These are phyloP conservation scores for Pachyramphus minor DNA, from an alignment of 2,113 vertebrate genomes.

Conservation along the genomic window DNA sequence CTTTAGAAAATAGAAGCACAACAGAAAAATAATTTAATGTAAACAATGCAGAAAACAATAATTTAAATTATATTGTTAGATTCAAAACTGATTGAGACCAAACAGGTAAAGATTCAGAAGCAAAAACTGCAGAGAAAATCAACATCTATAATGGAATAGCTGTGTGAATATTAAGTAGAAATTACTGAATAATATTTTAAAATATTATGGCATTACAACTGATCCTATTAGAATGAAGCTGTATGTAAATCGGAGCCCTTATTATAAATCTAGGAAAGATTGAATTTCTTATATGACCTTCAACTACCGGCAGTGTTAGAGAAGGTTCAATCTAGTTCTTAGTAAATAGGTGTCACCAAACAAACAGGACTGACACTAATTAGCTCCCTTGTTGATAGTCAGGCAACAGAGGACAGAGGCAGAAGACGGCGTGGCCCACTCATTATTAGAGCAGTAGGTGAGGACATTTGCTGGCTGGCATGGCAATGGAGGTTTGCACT, in stretches of 20 bases:
- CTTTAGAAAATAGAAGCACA: background rate
- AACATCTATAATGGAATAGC: background rate
- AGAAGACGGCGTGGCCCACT: background rate
- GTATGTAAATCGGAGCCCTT: background rate
- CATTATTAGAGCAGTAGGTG: background rate
- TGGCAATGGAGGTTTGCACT: background rate
- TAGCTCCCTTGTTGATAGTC: conserved; percentile 26
- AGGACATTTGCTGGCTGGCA: background rate
- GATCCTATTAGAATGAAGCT: background rate
- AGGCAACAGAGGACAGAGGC: background rate
- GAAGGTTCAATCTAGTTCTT: background rate
- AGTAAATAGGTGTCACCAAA: conserved; percentile 29
- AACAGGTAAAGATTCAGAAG: background rate
- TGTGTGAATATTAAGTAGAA: background rate
- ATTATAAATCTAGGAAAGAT: background rate
- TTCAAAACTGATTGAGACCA: background rate
- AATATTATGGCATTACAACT: background rate
- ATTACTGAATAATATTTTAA: background rate
- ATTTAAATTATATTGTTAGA: background rate
- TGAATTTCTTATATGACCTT: conserved; percentile 35
- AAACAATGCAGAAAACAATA: background rate
- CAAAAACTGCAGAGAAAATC: background rate
- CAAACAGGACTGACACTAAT: conserved; percentile 51
- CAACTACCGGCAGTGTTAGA: background rate
- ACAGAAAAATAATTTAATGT: background rate